Evolutionary conservation across 2,888 invertebrate species (phyloP).

Genomic region (Coenonympha glycerion): DNA sequence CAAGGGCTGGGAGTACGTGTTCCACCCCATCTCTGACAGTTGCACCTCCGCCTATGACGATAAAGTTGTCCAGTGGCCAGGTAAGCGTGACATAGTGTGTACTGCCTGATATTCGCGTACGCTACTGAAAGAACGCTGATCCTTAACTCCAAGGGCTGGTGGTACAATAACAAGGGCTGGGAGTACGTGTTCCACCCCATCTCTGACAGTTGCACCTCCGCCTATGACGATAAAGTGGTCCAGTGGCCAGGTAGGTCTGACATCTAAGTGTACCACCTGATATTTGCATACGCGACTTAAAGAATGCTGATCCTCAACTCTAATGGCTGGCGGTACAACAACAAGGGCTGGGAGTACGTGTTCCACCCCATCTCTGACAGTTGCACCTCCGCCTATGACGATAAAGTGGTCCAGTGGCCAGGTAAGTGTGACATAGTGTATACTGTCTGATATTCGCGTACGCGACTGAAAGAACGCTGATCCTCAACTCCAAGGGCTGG

Average conservation of each 20-base stretch:
- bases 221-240: slow-evolving; percentile 79
- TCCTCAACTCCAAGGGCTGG: slow-evolving; percentile 96
- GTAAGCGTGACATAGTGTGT: too few relatives aligned
- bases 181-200: slow-evolving; percentile 94
- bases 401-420: slow-evolving; percentile 86
- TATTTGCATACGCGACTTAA: slow-evolving; percentile 95
- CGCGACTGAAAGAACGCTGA: slow-evolving; percentile 92
- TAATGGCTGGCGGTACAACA: slow-evolving; percentile 95
- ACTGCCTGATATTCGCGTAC: slow-evolving; percentile 97
- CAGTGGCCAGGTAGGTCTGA: slow-evolving; percentile 91
- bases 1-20: slow-evolving; percentile 95
- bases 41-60: slow-evolving; percentile 83
- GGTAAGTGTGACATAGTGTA: too few relatives aligned
- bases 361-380: slow-evolving; percentile 93
- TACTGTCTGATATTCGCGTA: slow-evolving; percentile 98
- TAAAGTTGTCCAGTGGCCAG: slow-evolving; percentile 87
- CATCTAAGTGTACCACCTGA: slow-evolving; percentile 98
- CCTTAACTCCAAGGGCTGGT: slow-evolving; percentile 95
- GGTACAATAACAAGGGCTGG: slow-evolving; percentile 94
- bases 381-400: slow-evolving; percentile 82
- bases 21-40: slow-evolving; percentile 90
- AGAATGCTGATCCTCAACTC: slow-evolving; percentile 95
- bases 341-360: slow-evolving; percentile 94
- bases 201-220: slow-evolving; percentile 87
- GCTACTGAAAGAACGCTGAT: slow-evolving; percentile 95